Base-by-base conservation (phyloP, 2,888 invertebrate genomes). In the Spodoptera littoralis region DNA sequence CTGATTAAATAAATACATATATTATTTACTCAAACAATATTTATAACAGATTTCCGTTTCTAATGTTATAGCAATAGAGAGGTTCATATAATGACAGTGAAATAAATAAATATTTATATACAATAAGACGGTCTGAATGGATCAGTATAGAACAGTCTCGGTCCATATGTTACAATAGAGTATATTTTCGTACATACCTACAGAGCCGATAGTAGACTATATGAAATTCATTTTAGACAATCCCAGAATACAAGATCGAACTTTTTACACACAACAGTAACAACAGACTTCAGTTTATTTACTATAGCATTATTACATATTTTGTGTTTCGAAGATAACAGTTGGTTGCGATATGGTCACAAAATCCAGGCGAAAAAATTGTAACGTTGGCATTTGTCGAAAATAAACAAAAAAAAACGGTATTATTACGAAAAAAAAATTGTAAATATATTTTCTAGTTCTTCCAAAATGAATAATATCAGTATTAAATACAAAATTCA, bases 401-500 rank as follows among this genome's bases (percentile, higher is more conserved):
- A 85, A 78, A 64, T 52, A 27, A 27, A 4, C 4, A 27, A 51
- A 65, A 62, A 36, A 9, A 36, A 36, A 36, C 36, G 36, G 36
- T 69, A 69, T 66, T 74, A 65, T 70, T 42, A 60, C 47, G 62
- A 78, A 85, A 83, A 80, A 53, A 84, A 86, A 90, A 89, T 90
- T 94, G 94, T 94, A 94, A 92, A 94, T 94, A 92, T 92, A 92
- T 90, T 93, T 92, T 93, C 91, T 93, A 93, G 92, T 90, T 93
- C 94, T 94, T 94, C 94, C 94, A 93, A 94, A 94, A 93, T 86
- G 73, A 78, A 77, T 79, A 83, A 92, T 92, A 93, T 93, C 94
- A 94, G 94, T 94, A 94, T 94, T 94, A 94, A 92, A 93, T 93
- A 93, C 94, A 92, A 94, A 94, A 94, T 94, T 94, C 90, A 83